Conservation (phyloP, 1,140 invertebrate species). For the Bombus vancouverensis region DNA sequence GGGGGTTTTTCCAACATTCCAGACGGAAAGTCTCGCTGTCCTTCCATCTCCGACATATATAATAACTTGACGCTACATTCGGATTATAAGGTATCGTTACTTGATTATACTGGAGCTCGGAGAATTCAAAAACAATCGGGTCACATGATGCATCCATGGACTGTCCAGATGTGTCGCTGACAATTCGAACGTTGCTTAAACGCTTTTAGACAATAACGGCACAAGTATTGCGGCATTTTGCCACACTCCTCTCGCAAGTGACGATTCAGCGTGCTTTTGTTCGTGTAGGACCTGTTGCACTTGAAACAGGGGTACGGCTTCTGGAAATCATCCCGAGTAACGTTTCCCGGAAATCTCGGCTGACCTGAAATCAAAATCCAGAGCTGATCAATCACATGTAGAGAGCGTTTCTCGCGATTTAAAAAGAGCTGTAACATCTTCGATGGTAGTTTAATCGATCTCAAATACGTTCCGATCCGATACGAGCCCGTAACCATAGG, state of each 20-base stretch:
- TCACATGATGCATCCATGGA: neutral
- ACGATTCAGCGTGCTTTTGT: conserved; percentile 74
- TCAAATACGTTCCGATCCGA: neutral
- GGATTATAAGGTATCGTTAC: neutral
- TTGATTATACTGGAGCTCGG: neutral
- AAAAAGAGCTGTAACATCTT: neutral
- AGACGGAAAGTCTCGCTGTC: too few relatives aligned
- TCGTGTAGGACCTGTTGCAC: conserved; percentile 80
- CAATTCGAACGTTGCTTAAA: conserved; percentile 74
- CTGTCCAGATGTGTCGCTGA: too few relatives aligned
- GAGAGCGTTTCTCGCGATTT: neutral
- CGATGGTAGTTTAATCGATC: neutral
- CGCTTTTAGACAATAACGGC: conserved; percentile 79
- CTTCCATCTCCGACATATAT: too few relatives aligned
- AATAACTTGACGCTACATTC: neutral
- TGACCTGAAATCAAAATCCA: conserved; percentile 54
- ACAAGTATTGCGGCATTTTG: conserved; percentile 81
- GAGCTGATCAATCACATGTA: conserved; percentile 5
- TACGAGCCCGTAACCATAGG: neutral
- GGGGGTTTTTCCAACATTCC: too few relatives aligned
- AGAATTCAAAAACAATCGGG: neutral
- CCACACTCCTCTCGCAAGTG: conserved; percentile 83
- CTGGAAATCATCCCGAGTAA: neutral
- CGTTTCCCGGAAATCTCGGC: neutral
- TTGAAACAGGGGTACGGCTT: conserved; percentile 77